Evolutionary conservation across 2,113 vertebrate genomes (phyloP), one percentile per base, ranked within the genome.

Genomic region (Chinchilla lanigera): DNA sequence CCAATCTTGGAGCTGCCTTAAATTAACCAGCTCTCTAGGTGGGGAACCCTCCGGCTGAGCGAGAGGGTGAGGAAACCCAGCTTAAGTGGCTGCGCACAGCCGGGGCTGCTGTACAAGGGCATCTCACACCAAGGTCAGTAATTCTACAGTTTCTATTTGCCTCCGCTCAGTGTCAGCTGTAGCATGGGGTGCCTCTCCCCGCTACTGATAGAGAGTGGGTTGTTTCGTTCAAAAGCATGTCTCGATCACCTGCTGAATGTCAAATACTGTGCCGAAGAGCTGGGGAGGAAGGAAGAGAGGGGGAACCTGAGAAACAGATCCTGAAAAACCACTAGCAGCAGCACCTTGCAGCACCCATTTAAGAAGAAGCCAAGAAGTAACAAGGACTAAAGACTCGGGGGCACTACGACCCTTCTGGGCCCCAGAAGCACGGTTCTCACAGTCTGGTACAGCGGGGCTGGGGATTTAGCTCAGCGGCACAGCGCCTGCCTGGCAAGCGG

Each of bases 21-120:
- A 94, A 93, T 96, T 73, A 89, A 33, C 38, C 81, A 20, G 71
- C 94, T 95, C 89, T 89, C 67, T 38, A 63, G 97, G 95, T 87
- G 75, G 95, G 84, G 52, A 93, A 60, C 83, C 75, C 69, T 94
- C 61, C 20, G n/a, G n/a, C 56, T 56, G 84, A 86, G 91, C 22
- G 10, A 0, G 63, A 95, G 63, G 38, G 65, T 38, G 63, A 60
- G 63, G 47, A 85, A 96, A 83, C 41, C 75, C 0, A 3, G 56
- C 61, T 86, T 81, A 95, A 98, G 91, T 92, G 96, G 83, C 89
- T 13, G 0, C 95, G 93, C 84, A 93, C 6, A 3, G 89, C 78
- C 52, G 4, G 3, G 52, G 56, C 44, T 30, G 80, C 78, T 56
- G 47, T 52, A 8, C 28, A 17, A 11, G 24, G 96, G 60, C 65